Percentiles rank a stretch among this genome's conserved stretches.
Evolutionary conservation across 2,113 vertebrate species (phyloP).

Genomic region (Hippocampus abdominalis): DNA sequence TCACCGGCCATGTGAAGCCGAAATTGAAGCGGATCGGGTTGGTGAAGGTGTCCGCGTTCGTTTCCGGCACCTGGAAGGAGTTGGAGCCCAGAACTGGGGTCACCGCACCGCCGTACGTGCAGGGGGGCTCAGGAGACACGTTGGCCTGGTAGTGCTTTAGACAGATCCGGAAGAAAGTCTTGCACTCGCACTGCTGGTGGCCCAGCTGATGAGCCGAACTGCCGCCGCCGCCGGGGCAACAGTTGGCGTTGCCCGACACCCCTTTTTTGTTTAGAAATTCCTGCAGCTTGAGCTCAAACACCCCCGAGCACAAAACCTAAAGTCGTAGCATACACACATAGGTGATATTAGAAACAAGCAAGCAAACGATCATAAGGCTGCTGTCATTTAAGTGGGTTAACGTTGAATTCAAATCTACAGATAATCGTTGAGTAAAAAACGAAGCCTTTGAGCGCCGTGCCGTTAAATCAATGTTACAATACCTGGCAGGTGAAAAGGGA

Average conservation of each 20-base stretch:
- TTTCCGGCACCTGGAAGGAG: slow-evolving; percentile 93
- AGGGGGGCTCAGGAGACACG: slow-evolving; percentile 94
- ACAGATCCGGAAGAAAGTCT: slow-evolving; percentile 97
- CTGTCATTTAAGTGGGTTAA: background rate
- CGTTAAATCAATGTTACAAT: slow-evolving; percentile 24
- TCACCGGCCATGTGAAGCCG: slow-evolving; percentile 97
- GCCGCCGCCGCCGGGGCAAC: slow-evolving; percentile 74
- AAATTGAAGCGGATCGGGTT: slow-evolving; percentile 92
- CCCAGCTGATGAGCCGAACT: slow-evolving; percentile 61
- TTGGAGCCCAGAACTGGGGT: slow-evolving; percentile 94
- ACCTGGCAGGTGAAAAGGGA: slow-evolving; percentile 87
- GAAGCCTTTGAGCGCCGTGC: background rate
- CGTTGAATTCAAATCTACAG: background rate
- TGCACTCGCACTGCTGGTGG: slow-evolving; percentile 90
- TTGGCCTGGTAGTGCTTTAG: slow-evolving; percentile 96
- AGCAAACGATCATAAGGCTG: background rate
- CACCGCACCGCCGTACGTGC: slow-evolving; percentile 92
- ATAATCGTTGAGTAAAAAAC: background rate
- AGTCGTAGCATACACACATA: slow-evolving; percentile 14
- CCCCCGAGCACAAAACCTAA: slow-evolving; percentile 87
- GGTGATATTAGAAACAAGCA: background rate
- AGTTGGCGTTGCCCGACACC: slow-evolving; percentile 83
- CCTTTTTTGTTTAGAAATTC: slow-evolving; percentile 98
- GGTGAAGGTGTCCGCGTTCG: slow-evolving; percentile 83
- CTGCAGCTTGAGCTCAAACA: slow-evolving; percentile 96